These are phyloP conservation scores for Sebastes hubbsi DNA, from an alignment of 2,797 vertebrate genomes.

Conservation along the genomic window DNA sequence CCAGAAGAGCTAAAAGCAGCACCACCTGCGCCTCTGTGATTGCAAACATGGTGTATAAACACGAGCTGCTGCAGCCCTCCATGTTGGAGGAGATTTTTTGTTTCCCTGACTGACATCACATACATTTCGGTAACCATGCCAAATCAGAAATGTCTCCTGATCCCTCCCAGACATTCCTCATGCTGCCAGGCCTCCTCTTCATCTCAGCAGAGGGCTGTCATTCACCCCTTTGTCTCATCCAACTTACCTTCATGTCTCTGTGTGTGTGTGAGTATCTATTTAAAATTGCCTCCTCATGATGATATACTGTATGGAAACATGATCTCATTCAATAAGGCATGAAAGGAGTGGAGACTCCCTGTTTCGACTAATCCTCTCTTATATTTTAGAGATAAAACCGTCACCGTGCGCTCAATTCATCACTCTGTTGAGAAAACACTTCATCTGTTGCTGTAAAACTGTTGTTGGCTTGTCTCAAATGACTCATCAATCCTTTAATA, in stretches of 20 bases:
- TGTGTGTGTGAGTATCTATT: not conserved
- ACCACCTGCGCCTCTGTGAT: constrained; percentile 7
- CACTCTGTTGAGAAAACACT: constrained; percentile 35
- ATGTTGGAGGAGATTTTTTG: not conserved
- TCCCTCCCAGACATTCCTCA: constrained; percentile 60
- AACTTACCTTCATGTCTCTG: not conserved
- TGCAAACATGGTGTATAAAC: constrained; percentile 1
- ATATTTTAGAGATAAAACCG: constrained; percentile 50
- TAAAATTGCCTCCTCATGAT: constrained; percentile 1
- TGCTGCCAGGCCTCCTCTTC: constrained; percentile 41
- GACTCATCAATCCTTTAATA: not conserved
- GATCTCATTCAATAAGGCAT: constrained; percentile 44
- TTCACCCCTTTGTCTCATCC: constrained; percentile 42
- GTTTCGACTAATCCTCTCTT: constrained; percentile 20
- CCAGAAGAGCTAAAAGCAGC: constrained; percentile 1
- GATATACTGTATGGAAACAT: constrained; percentile 17
- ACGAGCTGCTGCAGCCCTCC: not conserved
- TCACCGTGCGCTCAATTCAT: constrained; percentile 32
- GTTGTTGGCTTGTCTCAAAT: constrained; percentile 18
- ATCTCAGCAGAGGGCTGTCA: constrained; percentile 56
- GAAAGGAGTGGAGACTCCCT: constrained; percentile 54
- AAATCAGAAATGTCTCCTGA: constrained; percentile 70
- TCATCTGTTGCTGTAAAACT: constrained; percentile 14
- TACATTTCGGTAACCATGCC: constrained; percentile 46
- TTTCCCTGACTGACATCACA: constrained; percentile 15